These are phyloP conservation scores for Mastacembelus armatus DNA, from an alignment of 2,797 vertebrate genomes.

Conservation along the genomic window DNA sequence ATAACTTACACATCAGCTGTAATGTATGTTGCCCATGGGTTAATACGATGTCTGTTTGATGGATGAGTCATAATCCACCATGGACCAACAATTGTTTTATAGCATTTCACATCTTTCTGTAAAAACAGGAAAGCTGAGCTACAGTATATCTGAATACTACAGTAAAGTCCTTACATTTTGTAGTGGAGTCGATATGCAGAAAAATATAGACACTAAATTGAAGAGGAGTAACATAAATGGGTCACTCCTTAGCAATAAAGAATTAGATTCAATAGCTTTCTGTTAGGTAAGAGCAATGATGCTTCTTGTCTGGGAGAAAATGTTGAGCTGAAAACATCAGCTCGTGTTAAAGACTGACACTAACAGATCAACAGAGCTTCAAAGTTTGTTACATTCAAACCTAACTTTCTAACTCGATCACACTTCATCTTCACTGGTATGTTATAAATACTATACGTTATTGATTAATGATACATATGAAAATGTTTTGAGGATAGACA, in stretches of 20 bases:
- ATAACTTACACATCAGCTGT: slow-evolving; percentile 33
- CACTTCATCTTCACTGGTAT: background rate
- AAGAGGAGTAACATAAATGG: slow-evolving; percentile 19
- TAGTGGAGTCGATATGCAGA: background rate
- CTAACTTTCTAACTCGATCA: background rate
- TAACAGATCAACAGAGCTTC: background rate
- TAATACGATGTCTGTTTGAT: slow-evolving; percentile 42
- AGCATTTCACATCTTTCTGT: slow-evolving; percentile 13
- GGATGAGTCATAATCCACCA: slow-evolving; percentile 24
- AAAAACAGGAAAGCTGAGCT: slow-evolving; percentile 6
- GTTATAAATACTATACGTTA: background rate
- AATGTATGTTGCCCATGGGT: slow-evolving; percentile 30
- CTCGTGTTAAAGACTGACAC: slow-evolving; percentile 4
- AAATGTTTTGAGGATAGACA: background rate
- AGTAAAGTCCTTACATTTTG: background rate
- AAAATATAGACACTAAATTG: background rate
- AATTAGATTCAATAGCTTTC: slow-evolving; percentile 12
- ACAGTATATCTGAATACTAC: background rate
- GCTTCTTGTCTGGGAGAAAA: background rate
- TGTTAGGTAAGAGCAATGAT: background rate
- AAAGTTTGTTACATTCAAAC: slow-evolving; percentile 7
- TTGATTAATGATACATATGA: background rate
- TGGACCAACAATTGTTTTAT: slow-evolving; percentile 4
- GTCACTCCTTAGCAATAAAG: background rate
- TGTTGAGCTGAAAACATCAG: background rate